Evolutionary conservation across 2,113 vertebrate species (phyloP).

Genomic region (Crocuta crocuta): DNA sequence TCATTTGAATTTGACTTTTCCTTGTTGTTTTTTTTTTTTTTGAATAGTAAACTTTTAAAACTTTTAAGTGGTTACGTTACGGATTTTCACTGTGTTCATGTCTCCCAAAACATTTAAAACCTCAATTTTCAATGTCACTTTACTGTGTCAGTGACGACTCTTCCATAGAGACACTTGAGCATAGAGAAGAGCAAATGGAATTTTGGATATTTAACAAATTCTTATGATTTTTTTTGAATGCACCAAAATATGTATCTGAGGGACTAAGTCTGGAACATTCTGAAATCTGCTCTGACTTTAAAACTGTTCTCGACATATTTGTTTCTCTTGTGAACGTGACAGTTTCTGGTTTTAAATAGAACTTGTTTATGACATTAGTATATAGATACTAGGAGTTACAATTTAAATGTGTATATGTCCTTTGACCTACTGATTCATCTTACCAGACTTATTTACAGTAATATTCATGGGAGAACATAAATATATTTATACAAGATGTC

Average conservation of each 20-base stretch:
- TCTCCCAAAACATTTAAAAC: constrained; percentile 45
- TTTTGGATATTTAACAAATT: constrained; percentile 24
- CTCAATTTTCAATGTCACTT: background rate
- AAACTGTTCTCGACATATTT: constrained; percentile 9
- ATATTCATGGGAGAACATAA: background rate
- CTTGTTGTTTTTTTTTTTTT: background rate
- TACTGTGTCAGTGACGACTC: background rate
- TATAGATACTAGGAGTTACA: background rate
- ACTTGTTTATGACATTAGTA: background rate
- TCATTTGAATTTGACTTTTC: background rate
- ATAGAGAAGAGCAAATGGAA: background rate
- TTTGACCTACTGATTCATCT: background rate
- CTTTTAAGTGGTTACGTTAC: background rate
- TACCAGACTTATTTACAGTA: background rate
- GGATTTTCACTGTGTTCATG: background rate
- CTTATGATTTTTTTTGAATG: background rate
- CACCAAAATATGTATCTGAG: background rate
- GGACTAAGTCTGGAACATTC: background rate
- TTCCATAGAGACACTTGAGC: background rate
- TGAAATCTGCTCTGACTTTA: background rate
- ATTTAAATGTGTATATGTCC: background rate
- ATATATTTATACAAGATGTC: background rate
- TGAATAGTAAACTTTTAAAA: background rate
- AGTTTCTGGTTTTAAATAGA: background rate
- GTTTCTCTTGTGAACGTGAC: background rate